Evolutionary conservation across 2,113 vertebrate genomes (phyloP).

Genomic region (Hippocampus mohnikei): DNA sequence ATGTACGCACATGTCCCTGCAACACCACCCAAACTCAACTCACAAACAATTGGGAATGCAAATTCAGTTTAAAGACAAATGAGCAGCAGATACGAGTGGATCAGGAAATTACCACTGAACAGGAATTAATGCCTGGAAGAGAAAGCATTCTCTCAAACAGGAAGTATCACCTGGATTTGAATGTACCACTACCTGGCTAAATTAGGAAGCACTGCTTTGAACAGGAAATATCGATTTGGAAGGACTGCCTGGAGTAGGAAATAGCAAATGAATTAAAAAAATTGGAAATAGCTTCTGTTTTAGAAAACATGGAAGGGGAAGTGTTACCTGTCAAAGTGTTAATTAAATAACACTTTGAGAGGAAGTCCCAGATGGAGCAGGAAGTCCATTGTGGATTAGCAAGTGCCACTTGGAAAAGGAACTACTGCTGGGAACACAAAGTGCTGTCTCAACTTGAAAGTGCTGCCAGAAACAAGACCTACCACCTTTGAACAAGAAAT

Average conservation of each 20-base stretch:
- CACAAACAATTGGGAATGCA: neutral
- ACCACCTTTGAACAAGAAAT: neutral
- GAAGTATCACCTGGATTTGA: neutral
- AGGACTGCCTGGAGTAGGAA: neutral
- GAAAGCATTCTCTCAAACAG: no score
- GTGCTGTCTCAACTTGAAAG: no score
- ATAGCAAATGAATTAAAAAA: no score
- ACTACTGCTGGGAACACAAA: no score
- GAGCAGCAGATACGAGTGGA: neutral
- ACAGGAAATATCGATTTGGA: neutral
- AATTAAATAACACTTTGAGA: neutral
- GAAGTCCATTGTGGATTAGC: neutral
- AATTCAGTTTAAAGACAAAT: no score
- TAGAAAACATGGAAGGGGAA: no score
- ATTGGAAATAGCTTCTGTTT: no score
- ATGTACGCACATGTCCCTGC: neutral
- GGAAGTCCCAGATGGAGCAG: neutral
- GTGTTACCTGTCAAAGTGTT: neutral
- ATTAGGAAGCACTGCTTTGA: no score
- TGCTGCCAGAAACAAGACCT: neutral
- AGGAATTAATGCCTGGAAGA: no score
- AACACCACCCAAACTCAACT: neutral
- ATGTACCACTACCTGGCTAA: no score
- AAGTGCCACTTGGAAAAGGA: neutral
- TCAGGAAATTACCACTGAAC: no score